These are phyloP conservation scores for Magallana gigas DNA, from an alignment of 1,140 invertebrate genomes.

Conservation along the genomic window DNA sequence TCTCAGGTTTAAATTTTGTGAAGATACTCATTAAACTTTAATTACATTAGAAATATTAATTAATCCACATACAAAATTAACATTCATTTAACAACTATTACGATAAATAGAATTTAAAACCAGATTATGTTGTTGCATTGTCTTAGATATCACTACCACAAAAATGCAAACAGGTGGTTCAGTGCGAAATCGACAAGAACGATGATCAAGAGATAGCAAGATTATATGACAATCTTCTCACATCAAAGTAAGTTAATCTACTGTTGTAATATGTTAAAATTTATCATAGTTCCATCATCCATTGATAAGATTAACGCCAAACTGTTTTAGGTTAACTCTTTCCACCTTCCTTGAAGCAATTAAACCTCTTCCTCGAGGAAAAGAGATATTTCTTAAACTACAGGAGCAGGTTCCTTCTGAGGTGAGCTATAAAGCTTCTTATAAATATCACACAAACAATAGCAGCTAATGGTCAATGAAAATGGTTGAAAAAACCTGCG, in stretches of 20 bases:
- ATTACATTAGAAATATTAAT: too few relatives aligned
- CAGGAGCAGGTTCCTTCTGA: neutral
- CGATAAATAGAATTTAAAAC: too few relatives aligned
- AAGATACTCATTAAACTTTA: neutral
- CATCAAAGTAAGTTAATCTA: neutral
- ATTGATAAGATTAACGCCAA: too few relatives aligned
- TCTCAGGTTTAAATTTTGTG: neutral
- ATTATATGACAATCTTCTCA: conserved; percentile 12
- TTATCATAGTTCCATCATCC: neutral
- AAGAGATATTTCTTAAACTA: neutral
- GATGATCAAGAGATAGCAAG: neutral
- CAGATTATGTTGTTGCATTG: too few relatives aligned
- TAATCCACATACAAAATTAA: too few relatives aligned
- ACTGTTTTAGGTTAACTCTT: neutral
- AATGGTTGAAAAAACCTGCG: too few relatives aligned
- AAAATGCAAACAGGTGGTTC: neutral
- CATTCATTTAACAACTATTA: too few relatives aligned
- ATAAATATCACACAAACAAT: too few relatives aligned
- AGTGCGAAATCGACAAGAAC: neutral
- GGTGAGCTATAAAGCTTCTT: neutral
- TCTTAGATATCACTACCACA: neutral
- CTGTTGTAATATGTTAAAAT: neutral
- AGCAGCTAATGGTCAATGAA: too few relatives aligned
- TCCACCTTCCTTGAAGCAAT: neutral
- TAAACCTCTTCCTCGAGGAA: neutral